A percentile compares a stretch with the other conserved stretches of the same genome.
Conservation (phyloP, 2,797 vertebrate species). For the Leptodactylus fallax region DNA sequence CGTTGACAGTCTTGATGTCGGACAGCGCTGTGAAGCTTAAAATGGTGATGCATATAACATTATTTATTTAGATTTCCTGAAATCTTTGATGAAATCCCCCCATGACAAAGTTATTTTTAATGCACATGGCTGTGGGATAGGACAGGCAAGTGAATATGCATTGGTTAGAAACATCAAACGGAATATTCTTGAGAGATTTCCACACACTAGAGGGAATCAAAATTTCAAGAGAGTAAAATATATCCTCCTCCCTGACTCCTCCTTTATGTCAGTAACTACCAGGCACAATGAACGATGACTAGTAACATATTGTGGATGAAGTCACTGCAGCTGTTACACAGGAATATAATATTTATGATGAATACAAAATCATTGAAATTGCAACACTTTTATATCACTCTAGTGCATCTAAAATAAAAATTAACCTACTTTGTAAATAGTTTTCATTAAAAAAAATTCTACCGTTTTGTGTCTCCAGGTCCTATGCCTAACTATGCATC, state of each 20-base stretch:
- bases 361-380: neutral
- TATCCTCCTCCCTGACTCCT: neutral
- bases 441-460: neutral
- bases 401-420: neutral
- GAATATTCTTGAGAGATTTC: slow-evolving; percentile 34
- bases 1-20: slow-evolving; percentile 67
- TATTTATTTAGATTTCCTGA: slow-evolving; percentile 73
- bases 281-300: neutral
- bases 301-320: neutral
- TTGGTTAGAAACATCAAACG: slow-evolving; percentile 60
- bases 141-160: slow-evolving; percentile 51
- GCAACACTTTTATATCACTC: too few species aligned
- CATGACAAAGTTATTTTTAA: slow-evolving; percentile 68
- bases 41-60: slow-evolving; percentile 67
- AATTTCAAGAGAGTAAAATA: slow-evolving; percentile 50
- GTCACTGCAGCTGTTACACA: neutral
- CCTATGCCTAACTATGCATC: neutral
- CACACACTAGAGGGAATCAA: slow-evolving; percentile 48
- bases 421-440: neutral
- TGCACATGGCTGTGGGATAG: slow-evolving; percentile 60
- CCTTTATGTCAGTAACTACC: slow-evolving; percentile 7
- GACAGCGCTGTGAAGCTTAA: slow-evolving; percentile 66
- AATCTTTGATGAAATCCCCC: slow-evolving; percentile 73
- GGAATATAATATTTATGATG: neutral
- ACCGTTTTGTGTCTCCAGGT: neutral